Percentiles rank a stretch among this genome's conserved stretches.
Evolutionary conservation across 2,113 vertebrate species (phyloP).

Genomic region (Microcebus tavaratra): DNA sequence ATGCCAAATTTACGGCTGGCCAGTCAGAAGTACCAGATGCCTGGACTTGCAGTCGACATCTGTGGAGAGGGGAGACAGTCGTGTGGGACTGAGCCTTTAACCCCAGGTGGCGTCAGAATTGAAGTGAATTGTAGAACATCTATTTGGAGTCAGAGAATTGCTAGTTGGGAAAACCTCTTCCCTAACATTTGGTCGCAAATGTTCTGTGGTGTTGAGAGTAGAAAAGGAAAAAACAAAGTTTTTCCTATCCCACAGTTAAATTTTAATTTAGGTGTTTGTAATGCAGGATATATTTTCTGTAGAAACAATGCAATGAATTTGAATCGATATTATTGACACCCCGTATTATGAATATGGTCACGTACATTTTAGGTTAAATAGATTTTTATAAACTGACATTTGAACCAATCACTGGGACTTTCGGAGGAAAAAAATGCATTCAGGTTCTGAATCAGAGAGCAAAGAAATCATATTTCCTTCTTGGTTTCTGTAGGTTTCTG

Average conservation of each 20-base stretch:
- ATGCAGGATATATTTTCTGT: not conserved
- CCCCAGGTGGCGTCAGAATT: not conserved
- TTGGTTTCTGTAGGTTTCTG: not conserved
- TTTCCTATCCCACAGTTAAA: not conserved
- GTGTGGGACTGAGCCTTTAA: not conserved
- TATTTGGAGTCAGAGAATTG: not conserved
- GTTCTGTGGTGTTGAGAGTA: not conserved
- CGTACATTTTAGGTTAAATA: not conserved
- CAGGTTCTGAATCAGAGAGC: not conserved
- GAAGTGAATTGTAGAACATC: not conserved
- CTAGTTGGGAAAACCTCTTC: not conserved
- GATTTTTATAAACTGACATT: slow-evolving; percentile 1
- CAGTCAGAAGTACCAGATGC: not conserved
- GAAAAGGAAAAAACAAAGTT: not conserved
- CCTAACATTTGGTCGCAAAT: not conserved
- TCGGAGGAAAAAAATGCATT: not conserved
- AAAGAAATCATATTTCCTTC: not conserved
- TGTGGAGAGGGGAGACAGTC: not conserved
- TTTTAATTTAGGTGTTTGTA: not conserved
- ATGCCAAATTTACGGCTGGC: not conserved
- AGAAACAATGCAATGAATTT: not conserved
- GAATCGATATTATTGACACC: not conserved
- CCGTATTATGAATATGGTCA: not conserved
- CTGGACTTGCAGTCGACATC: not conserved
- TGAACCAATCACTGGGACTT: not conserved